Base-by-base conservation (phyloP, 2,113 vertebrate genomes). In the Antechinus stuartii region DNA sequence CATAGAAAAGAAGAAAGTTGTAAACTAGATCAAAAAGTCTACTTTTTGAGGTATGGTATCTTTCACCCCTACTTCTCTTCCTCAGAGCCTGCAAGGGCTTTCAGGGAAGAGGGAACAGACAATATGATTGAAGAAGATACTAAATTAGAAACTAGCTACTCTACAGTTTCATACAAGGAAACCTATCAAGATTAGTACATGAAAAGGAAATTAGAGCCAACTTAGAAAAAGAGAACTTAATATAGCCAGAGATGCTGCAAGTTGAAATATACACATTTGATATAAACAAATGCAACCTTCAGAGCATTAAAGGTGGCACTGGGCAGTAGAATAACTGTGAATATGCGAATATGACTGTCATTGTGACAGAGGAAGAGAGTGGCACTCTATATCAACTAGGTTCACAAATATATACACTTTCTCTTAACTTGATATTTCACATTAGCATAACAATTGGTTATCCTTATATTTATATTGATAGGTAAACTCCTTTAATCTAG, bases 201-300 rank as follows among this genome's bases (percentile, higher is more conserved):
- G 68, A 42, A 84, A 84, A 84, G 68, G 68, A 84, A 84, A 84
- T 84, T n/a, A 84, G 68, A 84, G 68, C 42, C 68, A 84, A 84
- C 68, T 84, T 42, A n/a, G 35, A 84, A 42, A 42, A 84, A 42
- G 16, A 84, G 68, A 84, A 42, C 68, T 84, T 84, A 84, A 84
- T 84, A 84, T 26, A 22, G n/a, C 16, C 7, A 42, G 68, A 84
- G 68, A 84, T 42, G 42, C 35, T 84, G 68, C 68, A 22, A 76
- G 68, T 16, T 76, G 68, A 84, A 84, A 84, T 23, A 84, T 42
- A 84, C n/a, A 84, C n/a, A 84, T 42, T 84, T 84, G 68, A 84
- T 84, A 42, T 7, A 76, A 84, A 84, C n/a, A 84, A 84, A 84
- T 84, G n/a, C 68, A 84, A 68, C 68, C 19, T 84, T 84, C n/a